phyloP scores from a whole-genome alignment of 2,797 vertebrate genomes.

The Aratinga solstitialis region DNA sequence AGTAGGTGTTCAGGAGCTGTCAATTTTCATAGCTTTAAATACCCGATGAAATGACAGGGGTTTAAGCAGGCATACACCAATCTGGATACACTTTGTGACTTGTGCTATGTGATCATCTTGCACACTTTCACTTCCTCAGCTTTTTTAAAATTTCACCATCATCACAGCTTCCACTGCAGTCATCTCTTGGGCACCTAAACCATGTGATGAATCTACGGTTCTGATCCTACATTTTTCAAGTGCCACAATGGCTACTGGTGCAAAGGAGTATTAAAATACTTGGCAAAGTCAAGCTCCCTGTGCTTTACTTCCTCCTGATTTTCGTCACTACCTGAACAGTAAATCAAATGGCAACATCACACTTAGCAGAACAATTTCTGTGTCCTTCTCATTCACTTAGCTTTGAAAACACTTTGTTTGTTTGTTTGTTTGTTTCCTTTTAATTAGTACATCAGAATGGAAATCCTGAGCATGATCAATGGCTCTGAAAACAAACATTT shows the following conservation, averaged over 20 bases:
- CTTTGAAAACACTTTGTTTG: not conserved
- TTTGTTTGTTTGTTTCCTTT: not conserved
- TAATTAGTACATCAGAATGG: not conserved
- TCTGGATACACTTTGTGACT: not conserved
- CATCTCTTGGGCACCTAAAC: not conserved
- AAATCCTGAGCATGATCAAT: not conserved
- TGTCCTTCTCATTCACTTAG: not conserved
- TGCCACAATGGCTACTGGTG: not conserved
- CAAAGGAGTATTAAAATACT: not conserved
- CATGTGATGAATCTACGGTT: not conserved
- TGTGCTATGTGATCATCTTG: not conserved
- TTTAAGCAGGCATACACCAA: not conserved
- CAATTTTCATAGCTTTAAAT: not conserved
- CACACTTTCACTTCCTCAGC: not conserved
- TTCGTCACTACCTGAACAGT: not conserved
- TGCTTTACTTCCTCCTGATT: not conserved
- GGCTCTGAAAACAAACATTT: conserved; percentile 10
- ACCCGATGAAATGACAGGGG: not conserved
- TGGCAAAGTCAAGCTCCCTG: not conserved
- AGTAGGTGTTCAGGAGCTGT: not conserved
- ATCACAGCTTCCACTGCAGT: not conserved
- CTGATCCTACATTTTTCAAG: not conserved
- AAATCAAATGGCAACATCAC: not conserved
- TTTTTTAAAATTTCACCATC: not conserved
- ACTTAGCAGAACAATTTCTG: not conserved